Evolutionary conservation across 2,888 invertebrate genomes (phyloP), one percentile per base, ranked within the genome.

Genomic region (Orthosia incerta): DNA sequence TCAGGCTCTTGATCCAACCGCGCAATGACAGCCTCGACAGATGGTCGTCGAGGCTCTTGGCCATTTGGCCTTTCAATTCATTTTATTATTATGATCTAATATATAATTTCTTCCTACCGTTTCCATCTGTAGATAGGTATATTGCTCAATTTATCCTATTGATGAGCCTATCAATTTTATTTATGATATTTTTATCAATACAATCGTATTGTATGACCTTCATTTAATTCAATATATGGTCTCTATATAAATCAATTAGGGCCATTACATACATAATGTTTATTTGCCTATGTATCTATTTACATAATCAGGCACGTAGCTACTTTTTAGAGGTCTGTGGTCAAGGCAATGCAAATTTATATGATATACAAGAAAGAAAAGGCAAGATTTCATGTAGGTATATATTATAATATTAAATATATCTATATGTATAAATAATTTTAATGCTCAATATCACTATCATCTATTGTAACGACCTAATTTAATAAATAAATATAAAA

Each of bases 241-340:
- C 13, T 20, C 20, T 16, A 45, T 59, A 51, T 73, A 68, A 76
- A 84, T 79, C 57, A 83, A 74, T 86, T 51, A 74, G 46, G 31
- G 45, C 55, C 56, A 79, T 71, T 56, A 61, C 16, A 18, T 39
- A 55, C 7, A 46, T 64, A n/a, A 18, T 53, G 59, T 74, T 70
- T 60, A 70, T 73, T 46, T 60, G 46, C 26, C 26, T 73, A 20
- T 66, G 62, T 71, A 67, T 57, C 12, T 56, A 83, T 80, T 83
- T 57, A 69, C 68, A 75, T 81, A 71, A 80, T 80, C 5, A 65
- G 31, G 3, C 56, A 53, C 45, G 23, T 26, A 73, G 53, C 13
- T 63, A 31, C 12, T 48, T 56, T 73, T 74, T 74, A 74, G 61
- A 59, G 59, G 51, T 71, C 67, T 56, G 50, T 59, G 55, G 46